Evolutionary conservation across 2,888 invertebrate species (phyloP), one percentile per base, ranked within the genome.

Genomic region (Athalia circularis): DNA sequence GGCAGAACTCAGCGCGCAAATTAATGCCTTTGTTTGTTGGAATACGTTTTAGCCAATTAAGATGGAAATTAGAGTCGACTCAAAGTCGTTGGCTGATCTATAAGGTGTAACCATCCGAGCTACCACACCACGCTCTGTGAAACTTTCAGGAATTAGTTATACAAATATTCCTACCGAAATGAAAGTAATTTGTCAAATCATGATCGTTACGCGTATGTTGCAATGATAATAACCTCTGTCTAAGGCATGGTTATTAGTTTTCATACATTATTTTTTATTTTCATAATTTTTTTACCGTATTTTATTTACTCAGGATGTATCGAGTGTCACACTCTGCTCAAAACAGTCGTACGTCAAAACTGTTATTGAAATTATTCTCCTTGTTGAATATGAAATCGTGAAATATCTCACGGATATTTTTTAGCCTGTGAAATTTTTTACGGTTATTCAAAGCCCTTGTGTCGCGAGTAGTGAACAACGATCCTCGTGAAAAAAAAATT

Each of bases 11-110:
- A 29, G 59, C 59, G 57, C 45, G 72, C 59, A 59, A 72, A 72
- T 72, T 59, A 59, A 59, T 72, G 72, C 72, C 72, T 72, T 72
- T 59, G 57, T 72, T 59, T 72, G 72, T 57, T 72, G 13, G 72
- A 72, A 72, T 72, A 72, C 72, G 59, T 72, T 72, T 72, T 57
- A 72, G 72, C 72, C 72, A 72, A 72, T 72, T 72, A 72, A 72
- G 72, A 72, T 47, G 43, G 72, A 72, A 57, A 57, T 72, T 72
- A 68, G 48, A 67, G 67, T 13, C 48, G 15, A 50, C 50, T 52
- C 48, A n/a, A 52, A 48, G 8, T 8, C 45, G 64, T 64, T 64
- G 64, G 64, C 64, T 45, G 64, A 9, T 9, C 47, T 68, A 11
- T 68, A 43, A 52, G 72, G 29, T 72, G 45, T 59, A 47, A 13